A percentile compares a stretch with the other conserved stretches of the same genome.
Evolutionary conservation across 2,888 invertebrate species (phyloP).

Genomic region (Adela reaumurella): DNA sequence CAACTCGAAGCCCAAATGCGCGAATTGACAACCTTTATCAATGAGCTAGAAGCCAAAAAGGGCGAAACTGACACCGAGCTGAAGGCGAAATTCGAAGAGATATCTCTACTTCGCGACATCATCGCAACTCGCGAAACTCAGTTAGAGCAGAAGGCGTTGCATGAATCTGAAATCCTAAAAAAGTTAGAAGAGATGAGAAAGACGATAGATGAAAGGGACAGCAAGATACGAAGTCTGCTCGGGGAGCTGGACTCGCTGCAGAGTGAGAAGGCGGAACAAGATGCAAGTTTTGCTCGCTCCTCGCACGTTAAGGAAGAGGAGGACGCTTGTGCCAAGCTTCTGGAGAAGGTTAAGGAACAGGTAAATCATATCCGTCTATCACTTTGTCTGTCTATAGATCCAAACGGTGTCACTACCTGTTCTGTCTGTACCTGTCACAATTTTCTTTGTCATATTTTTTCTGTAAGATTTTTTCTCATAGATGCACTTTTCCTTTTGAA

Average conservation of each 20-base stretch:
- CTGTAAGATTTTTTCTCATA: too few relatives aligned
- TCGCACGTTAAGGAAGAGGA: constrained; percentile 20
- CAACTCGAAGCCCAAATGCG: constrained; percentile 72
- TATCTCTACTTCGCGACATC: constrained; percentile 69
- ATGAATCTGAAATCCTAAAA: constrained; percentile 59
- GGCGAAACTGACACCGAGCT: constrained; percentile 67
- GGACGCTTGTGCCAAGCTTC: constrained; percentile 20
- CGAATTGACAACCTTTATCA: constrained; percentile 61
- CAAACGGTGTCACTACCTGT: too few relatives aligned
- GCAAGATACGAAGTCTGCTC: constrained; percentile 51
- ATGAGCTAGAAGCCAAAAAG: constrained; percentile 59
- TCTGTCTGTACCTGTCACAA: too few relatives aligned
- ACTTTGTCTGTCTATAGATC: too few relatives aligned
- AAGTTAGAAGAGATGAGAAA: constrained; percentile 56
- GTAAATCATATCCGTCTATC: too few relatives aligned
- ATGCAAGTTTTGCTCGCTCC: constrained; percentile 30
- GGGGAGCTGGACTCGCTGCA: constrained; percentile 52
- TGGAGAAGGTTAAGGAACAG: constrained; percentile 37
- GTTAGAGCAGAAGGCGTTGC: constrained; percentile 62
- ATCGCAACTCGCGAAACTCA: constrained; percentile 74
- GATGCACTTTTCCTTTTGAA: too few relatives aligned
- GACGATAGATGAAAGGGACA: constrained; percentile 53
- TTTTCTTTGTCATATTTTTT: too few relatives aligned
- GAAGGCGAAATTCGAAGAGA: constrained; percentile 72
- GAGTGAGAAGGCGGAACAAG: constrained; percentile 37